Evolutionary conservation across 2,888 invertebrate genomes (phyloP), one percentile per base, ranked within the genome.

Genomic region (Amaurobius ferox): DNA sequence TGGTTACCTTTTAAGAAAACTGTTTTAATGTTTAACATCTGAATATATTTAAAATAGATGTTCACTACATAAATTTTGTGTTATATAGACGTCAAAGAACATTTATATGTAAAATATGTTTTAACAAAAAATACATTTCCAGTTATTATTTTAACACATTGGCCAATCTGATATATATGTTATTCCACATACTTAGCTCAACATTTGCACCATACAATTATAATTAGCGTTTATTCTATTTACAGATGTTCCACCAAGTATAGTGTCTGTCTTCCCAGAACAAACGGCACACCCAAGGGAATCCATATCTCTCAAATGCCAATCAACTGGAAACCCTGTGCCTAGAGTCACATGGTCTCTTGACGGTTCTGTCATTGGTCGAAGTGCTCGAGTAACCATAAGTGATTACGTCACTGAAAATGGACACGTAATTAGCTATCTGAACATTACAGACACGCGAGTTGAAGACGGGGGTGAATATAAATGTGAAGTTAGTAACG

Each of bases 381-480:
- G 66, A 26, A 40, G 29, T 28, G 62, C 68, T 5, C 68, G 83
- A 0, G 40, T 79, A 3, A 23, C 68, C 19, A 86, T 90, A 26
- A 90, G 90, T 40, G 89, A 89, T 62, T 90, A 89, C 62, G 88
- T 89, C 28, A 90, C 90, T 1, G 76, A 88, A 0, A 88, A 90
- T 0, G 90, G 90, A 76, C 90, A 91, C 88, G 90, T 91, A 76
- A 89, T 91, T 62, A 90, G 91, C 81, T 90, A 90, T 85, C 90
- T 91, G 48, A 91, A 91, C 88, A 90, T 91, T 23, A 89, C 89
- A 0, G 90, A 90, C 28, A 89, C 90, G 7, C 85, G 89, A 23
- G 90, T 90, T 1, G 88, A 90, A 30, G 91, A 91, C 71, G 91
- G 91, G 3, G 91, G 91, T 0, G 90, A 90, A 76, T 91, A 91